Evolutionary conservation across 1,140 invertebrate genomes (phyloP).

Genomic region (Cephus cinctus): DNA sequence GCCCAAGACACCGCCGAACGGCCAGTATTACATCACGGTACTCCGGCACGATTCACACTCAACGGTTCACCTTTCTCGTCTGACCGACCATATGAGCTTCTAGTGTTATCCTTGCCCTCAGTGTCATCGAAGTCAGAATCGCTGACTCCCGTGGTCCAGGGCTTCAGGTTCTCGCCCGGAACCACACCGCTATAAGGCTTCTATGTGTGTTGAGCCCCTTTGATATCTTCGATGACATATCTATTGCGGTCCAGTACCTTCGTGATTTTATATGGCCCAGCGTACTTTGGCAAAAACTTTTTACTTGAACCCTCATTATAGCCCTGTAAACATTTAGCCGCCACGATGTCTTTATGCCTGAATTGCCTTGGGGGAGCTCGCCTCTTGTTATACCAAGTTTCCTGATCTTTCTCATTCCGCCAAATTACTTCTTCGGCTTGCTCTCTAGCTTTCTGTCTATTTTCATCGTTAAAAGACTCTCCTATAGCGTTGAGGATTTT

Average conservation of each 20-base stretch:
- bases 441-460: constrained; percentile 5
- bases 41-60: too few species aligned
- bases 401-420: constrained; percentile 7
- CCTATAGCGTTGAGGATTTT: constrained; percentile 12
- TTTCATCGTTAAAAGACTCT: not conserved
- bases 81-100: too few species aligned
- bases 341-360: constrained; percentile 9
- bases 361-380: constrained; percentile 10
- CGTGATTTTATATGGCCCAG: constrained; percentile 25
- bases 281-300: constrained; percentile 23
- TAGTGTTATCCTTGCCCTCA: too few species aligned
- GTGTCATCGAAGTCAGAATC: too few species aligned
- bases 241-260: constrained; percentile 22
- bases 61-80: too few species aligned
- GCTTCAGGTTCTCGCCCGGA: constrained; percentile 21
- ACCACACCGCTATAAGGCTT: constrained; percentile 21
- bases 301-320: constrained; percentile 13
- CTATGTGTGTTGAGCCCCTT: constrained; percentile 21
- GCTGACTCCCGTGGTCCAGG: constrained; percentile 13
- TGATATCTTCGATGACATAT: constrained; percentile 25
- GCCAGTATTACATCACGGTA: too few species aligned
- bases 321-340: constrained; percentile 1
- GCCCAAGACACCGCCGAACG: too few species aligned
- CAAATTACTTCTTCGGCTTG: constrained; percentile 9
- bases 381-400: constrained; percentile 8